Conservation (phyloP, 2,797 vertebrate genomes). For the Spondyliosoma cantharus region DNA sequence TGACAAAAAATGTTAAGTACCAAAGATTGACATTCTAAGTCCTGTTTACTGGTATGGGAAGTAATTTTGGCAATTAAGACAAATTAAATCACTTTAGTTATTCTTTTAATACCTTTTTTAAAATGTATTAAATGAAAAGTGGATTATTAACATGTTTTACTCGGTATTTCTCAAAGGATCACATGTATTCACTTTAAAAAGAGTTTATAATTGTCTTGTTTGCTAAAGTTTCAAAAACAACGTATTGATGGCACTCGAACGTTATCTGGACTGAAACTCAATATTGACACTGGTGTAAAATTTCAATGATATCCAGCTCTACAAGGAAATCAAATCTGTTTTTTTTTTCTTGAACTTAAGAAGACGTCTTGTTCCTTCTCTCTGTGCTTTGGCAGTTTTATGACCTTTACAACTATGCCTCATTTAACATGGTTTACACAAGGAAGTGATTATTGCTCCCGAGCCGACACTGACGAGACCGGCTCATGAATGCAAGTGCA, state of each 20-base stretch:
- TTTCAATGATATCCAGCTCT: neutral
- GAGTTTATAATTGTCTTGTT: neutral
- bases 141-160: neutral
- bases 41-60: too few species aligned
- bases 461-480: conserved; percentile 54
- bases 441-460: conserved; percentile 70
- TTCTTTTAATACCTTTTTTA: neutral
- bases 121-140: neutral
- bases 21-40: neutral
- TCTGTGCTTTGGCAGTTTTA: conserved; percentile 58
- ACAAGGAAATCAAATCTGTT: conserved; percentile 5
- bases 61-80: too few species aligned
- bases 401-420: conserved; percentile 53
- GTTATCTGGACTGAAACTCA: neutral
- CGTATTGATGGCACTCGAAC: neutral
- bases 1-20: neutral
- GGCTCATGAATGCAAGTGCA: conserved; percentile 56
- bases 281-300: neutral
- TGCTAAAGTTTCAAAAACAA: neutral
- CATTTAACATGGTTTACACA: conserved; percentile 69
- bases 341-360: conserved; percentile 5
- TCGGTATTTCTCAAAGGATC: neutral
- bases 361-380: conserved; percentile 30
- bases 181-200: neutral
- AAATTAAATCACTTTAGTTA: neutral